Percentiles rank a stretch among this genome's conserved stretches.
phyloP scores from a whole-genome alignment of 2,113 vertebrate species.

The Lampris incognitus region DNA sequence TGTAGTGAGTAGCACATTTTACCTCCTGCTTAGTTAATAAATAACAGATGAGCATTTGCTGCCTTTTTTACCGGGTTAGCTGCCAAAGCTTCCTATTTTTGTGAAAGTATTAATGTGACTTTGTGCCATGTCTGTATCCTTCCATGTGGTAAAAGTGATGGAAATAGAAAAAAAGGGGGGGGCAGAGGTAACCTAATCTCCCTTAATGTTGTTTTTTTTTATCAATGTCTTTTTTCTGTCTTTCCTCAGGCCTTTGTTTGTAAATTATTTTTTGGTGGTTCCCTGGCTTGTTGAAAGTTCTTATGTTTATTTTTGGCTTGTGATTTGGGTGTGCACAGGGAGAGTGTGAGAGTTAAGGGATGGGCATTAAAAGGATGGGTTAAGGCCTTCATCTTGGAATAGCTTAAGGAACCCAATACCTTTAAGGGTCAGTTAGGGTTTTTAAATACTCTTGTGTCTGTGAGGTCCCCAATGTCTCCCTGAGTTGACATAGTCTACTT shows the following conservation, averaged over 20 bases:
- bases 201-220: neutral
- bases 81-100: neutral
- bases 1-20: neutral
- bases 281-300: neutral
- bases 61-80: neutral
- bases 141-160: no score
- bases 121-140: neutral
- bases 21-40: neutral
- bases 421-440: neutral
- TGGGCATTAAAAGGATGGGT: neutral
- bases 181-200: neutral
- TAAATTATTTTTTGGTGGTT: slow-evolving; percentile 11
- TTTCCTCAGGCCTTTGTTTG: slow-evolving; percentile 10
- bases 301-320: slow-evolving; percentile 17
- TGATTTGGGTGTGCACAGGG: neutral
- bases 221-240: neutral
- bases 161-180: neutral
- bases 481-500: slow-evolving; percentile 18
- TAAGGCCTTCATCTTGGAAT: neutral
- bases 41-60: slow-evolving; percentile 19
- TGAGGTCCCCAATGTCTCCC: slow-evolving; percentile 13
- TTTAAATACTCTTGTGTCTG: neutral
- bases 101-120: neutral
- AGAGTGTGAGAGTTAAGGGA: neutral
- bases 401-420: neutral